These are phyloP conservation scores for Encarsia formosa DNA, from an alignment of 2,888 invertebrate genomes.

Conservation along the genomic window DNA sequence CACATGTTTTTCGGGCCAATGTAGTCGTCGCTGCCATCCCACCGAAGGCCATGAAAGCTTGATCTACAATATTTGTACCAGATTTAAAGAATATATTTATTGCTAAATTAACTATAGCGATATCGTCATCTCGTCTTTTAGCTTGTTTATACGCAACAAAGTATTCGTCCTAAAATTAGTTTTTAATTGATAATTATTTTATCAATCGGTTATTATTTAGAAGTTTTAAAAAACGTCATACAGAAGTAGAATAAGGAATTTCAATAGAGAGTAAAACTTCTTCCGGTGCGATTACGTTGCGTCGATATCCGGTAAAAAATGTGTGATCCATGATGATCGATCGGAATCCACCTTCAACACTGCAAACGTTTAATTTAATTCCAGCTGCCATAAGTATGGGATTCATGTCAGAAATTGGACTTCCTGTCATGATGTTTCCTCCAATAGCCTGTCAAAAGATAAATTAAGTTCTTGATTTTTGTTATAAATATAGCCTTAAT, in stretches of 20 bases:
- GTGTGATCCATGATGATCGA: constrained; percentile 66
- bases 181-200: constrained; percentile 39
- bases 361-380: constrained; percentile 62
- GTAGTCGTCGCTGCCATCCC: constrained; percentile 89
- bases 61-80: constrained; percentile 55
- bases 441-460: constrained; percentile 67
- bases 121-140: constrained; percentile 87
- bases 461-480: background rate
- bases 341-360: constrained; percentile 55
- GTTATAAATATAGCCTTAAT: too few species aligned
- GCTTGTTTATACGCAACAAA: constrained; percentile 88
- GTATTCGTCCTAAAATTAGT: constrained; percentile 68
- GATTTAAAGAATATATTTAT: constrained; percentile 66
- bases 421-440: constrained; percentile 93
- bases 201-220: constrained; percentile 1
- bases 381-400: constrained; percentile 82
- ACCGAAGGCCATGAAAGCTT: constrained; percentile 75
- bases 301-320: constrained; percentile 85
- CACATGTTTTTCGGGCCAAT: constrained; percentile 64
- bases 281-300: constrained; percentile 65
- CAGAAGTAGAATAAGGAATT: constrained; percentile 65
- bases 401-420: constrained; percentile 93
- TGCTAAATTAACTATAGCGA: constrained; percentile 89
- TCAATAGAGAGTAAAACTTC: constrained; percentile 76
- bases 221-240: too few species aligned